Conservation (phyloP, 2,113 vertebrate genomes). For the Odocoileus virginianus region DNA sequence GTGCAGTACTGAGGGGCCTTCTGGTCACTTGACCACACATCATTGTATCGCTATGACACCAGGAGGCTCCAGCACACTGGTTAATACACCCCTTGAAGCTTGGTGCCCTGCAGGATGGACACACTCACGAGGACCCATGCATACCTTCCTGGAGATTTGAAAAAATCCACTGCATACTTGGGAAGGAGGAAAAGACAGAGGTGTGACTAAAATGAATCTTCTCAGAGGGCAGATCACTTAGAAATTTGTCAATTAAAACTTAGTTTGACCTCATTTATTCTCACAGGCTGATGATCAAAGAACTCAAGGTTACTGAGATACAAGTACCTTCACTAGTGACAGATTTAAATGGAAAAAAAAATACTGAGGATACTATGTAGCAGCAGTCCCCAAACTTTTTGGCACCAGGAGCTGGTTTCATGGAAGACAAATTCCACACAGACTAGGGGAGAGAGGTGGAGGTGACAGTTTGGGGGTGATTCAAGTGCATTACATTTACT, state of each 20-base stretch:
- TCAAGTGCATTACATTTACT: neutral
- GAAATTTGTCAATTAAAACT: neutral
- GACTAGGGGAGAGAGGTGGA: neutral
- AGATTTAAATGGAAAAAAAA: neutral
- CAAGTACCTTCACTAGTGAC: neutral
- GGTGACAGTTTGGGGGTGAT: neutral
- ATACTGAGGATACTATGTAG: neutral
- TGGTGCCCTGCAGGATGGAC: neutral
- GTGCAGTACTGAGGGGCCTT: neutral
- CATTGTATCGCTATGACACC: neutral
- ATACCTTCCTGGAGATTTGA: neutral
- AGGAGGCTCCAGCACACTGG: neutral
- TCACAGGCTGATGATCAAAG: neutral
- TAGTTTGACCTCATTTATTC: neutral
- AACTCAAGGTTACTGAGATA: neutral
- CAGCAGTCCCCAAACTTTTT: neutral
- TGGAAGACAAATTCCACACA: neutral
- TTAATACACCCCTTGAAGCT: neutral
- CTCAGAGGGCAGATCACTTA: neutral
- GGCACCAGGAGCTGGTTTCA: neutral
- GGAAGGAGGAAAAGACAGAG: neutral
- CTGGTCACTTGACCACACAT: neutral
- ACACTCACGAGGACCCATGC: neutral
- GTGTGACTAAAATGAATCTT: neutral
- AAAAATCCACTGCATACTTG: neutral